These are phyloP conservation scores for Sycobia sp. DNA, from an alignment of 1,140 invertebrate species.

Conservation along the genomic window DNA sequence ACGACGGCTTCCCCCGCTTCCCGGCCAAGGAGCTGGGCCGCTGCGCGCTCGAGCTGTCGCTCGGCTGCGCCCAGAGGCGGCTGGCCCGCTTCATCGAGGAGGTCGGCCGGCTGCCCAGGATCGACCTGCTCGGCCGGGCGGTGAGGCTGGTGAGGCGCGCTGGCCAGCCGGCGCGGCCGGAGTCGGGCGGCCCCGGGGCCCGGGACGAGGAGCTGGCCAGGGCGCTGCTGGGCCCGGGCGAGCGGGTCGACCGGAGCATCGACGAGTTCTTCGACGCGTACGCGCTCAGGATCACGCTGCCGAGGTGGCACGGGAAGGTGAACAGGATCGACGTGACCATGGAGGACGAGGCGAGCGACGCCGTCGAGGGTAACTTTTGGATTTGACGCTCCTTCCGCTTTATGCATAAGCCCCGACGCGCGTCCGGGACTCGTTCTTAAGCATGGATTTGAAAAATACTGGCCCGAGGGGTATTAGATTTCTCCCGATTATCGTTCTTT, in stretches of 20 bases:
- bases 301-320: conserved; percentile 48
- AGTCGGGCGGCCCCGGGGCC: no score
- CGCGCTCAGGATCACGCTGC: conserved; percentile 56
- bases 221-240: conserved; percentile 43
- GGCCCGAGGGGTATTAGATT: no score
- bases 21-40: conserved; percentile 49
- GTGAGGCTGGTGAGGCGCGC: conserved; percentile 61
- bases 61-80: conserved; percentile 61
- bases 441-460: no score
- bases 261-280: conserved; percentile 65
- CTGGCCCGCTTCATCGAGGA: conserved; percentile 61
- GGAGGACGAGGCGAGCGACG: conserved; percentile 45
- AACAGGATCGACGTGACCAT: conserved; percentile 56
- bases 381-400: no score
- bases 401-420: no score
- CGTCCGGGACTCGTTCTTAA: no score
- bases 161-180: background rate
- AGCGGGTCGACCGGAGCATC: conserved; percentile 61
- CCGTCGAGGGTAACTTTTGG: conserved; percentile 47
- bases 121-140: conserved; percentile 61
- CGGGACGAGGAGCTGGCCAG: conserved; percentile 32
- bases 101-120: conserved; percentile 59
- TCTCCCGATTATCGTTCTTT: no score
- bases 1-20: conserved; percentile 51
- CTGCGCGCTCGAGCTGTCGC: conserved; percentile 58